Evolutionary conservation across 2,888 invertebrate species (phyloP), one percentile per base, ranked within the genome.

Genomic region (Gastrophysa polygoni): DNA sequence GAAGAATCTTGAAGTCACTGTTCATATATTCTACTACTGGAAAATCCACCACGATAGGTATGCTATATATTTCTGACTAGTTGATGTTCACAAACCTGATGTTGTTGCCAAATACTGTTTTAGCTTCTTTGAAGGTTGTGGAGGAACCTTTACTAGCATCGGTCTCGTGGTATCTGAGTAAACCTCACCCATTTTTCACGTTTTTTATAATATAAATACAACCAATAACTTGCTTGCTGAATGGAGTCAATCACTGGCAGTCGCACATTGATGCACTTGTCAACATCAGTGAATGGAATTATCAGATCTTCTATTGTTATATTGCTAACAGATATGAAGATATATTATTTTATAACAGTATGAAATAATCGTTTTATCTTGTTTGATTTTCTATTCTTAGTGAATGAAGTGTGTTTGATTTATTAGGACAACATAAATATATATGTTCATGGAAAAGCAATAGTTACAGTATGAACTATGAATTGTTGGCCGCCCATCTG

Each of bases 21-120:
- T n/a, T n/a, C n/a, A n/a, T n/a, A n/a, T n/a, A n/a, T n/a, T n/a
- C n/a, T n/a, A n/a, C n/a, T n/a, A n/a, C n/a, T n/a, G n/a, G n/a
- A n/a, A n/a, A n/a, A n/a, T n/a, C n/a, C n/a, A n/a, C n/a, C n/a
- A n/a, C n/a, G n/a, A n/a, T n/a, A 51, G 28, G 14, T 51, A 46
- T 46, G 8, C 20, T 46, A 46, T 14, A 11, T 10, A 18, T 8
- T 46, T 8, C 1, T 46, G 46, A 29, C n/a, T 49, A 16, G 1
- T 16, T 16, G 29, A 11, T 29, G n/a, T n/a, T n/a, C n/a, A 24
- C 64, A 50, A 44, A 71, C 71, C 71, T 62, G 68, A 66, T 0
- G 56, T 66, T 8, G 63, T 63, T 10, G 64, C 68, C 28, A 64
- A 32, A 54, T 63, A 59, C 55, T 64, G 68, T 29, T 56, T 62